These are phyloP conservation scores for Protomyctophum bolini DNA, from an alignment of 2,113 vertebrate genomes.

Conservation along the genomic window DNA sequence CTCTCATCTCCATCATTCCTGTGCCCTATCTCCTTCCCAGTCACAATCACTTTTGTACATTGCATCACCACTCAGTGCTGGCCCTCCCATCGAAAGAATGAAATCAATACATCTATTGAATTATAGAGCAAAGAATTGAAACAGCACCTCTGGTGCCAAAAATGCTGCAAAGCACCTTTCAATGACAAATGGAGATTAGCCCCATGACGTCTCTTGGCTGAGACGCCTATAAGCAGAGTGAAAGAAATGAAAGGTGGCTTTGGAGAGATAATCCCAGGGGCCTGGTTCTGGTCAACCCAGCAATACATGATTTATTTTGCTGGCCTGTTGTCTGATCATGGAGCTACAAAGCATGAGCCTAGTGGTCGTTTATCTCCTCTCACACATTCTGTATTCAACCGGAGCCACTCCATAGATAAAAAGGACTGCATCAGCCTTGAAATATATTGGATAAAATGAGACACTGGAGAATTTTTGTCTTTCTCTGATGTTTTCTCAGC, in stretches of 20 bases:
- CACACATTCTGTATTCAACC: conserved; percentile 58
- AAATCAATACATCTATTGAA: conserved; percentile 56
- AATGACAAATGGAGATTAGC: conserved; percentile 44
- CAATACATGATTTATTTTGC: conserved; percentile 65
- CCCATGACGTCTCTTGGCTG: conserved; percentile 28
- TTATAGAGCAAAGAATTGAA: conserved; percentile 38
- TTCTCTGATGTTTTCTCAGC: conserved; percentile 45
- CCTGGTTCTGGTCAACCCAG: conserved; percentile 34
- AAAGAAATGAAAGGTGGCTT: background rate
- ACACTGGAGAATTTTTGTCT: conserved; percentile 59
- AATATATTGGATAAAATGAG: conserved; percentile 72
- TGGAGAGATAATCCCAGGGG: conserved; percentile 32
- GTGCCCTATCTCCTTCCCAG: conserved; percentile 33
- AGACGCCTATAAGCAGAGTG: conserved; percentile 30
- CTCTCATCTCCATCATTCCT: conserved; percentile 29
- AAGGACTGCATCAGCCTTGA: conserved; percentile 56
- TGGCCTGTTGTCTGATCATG: conserved; percentile 34
- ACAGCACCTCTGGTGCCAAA: conserved; percentile 16
- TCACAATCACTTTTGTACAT: conserved; percentile 34
- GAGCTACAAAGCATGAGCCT: conserved; percentile 43
- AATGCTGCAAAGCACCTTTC: conserved; percentile 13
- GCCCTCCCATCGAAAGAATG: conserved; percentile 17
- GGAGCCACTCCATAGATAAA: conserved; percentile 50
- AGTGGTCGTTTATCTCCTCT: conserved; percentile 47
- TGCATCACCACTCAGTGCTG: background rate